Base-by-base conservation (phyloP, 2,888 invertebrate species). In the Xestobium rufovillosum region DNA sequence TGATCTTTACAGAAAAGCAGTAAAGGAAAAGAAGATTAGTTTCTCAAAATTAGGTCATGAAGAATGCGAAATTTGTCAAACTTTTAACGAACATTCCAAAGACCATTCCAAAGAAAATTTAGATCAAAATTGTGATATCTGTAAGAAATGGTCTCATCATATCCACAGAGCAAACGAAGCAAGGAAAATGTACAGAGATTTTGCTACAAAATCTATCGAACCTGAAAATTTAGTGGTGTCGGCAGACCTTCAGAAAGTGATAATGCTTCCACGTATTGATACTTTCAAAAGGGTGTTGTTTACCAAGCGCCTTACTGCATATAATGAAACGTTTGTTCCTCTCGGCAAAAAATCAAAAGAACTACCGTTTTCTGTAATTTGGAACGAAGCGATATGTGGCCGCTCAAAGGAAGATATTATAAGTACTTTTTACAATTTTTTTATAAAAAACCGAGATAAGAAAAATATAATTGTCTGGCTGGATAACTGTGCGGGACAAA, bases 11-110 rank as follows among this genome's bases (percentile, higher is more conserved):
- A 12, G 39, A 14, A 14, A 26, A n/a, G 29, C 15, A 13, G 36
- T 39, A 17, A 14, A 10, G 34, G 39, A 11, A 35, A 39, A 25
- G 14, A 34, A 40, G 14, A 9, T 36, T 11, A 31, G 26, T 29
- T 34, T 13, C n/a, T n/a, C n/a, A n/a, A n/a, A n/a, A n/a, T n/a
- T n/a, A n/a, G n/a, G n/a, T n/a, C n/a, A n/a, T n/a, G n/a, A n/a
- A n/a, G n/a, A n/a, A n/a, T n/a, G n/a, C n/a, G n/a, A n/a, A n/a
- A n/a, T n/a, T n/a, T n/a, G n/a, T n/a, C n/a, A n/a, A n/a, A n/a
- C n/a, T n/a, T n/a, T n/a, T n/a, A n/a, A n/a, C n/a, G n/a, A n/a
- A n/a, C n/a, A n/a, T n/a, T n/a, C n/a, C n/a, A n/a, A n/a, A n/a
- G n/a, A n/a, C n/a, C n/a, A n/a, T n/a, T n/a, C n/a, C n/a, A n/a